A percentile compares a stretch with the other conserved stretches of the same genome.
Conservation (phyloP, 1,140 invertebrate species). For the Monomorium pharaonis region DNA sequence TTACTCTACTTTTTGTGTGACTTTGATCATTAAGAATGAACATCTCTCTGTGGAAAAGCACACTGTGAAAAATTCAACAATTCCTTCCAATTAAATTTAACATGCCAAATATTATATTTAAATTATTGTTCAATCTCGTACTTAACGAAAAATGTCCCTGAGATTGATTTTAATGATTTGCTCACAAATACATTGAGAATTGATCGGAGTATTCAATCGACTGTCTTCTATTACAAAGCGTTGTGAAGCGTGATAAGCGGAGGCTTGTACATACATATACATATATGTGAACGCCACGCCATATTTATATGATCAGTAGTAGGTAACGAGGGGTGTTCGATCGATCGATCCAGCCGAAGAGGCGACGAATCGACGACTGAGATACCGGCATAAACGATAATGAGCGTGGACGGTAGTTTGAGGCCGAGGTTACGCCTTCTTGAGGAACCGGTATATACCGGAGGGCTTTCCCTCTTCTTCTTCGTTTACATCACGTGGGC, state of each 20-base stretch:
- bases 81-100: not conserved
- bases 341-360: constrained; percentile 64
- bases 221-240: not conserved
- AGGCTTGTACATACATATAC: not conserved
- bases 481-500: constrained; percentile 71
- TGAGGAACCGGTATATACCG: constrained; percentile 79
- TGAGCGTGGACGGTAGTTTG: constrained; percentile 80
- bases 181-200: not conserved
- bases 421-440: constrained; percentile 78
- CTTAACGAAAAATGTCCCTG: not conserved
- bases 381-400: constrained; percentile 73
- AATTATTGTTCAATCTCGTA: not conserved
- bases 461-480: constrained; percentile 70
- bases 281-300: not conserved
- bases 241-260: not conserved
- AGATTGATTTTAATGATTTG: not conserved
- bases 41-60: not conserved
- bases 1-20: not conserved
- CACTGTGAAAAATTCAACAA: not conserved
- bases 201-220: not conserved
- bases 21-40: not conserved
- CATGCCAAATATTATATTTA: not conserved
- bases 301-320: constrained; percentile 47
- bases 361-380: constrained; percentile 71
- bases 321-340: constrained; percentile 54